Evolutionary conservation across 2,797 vertebrate species (phyloP).

Genomic region (Myotis pilosus): DNA sequence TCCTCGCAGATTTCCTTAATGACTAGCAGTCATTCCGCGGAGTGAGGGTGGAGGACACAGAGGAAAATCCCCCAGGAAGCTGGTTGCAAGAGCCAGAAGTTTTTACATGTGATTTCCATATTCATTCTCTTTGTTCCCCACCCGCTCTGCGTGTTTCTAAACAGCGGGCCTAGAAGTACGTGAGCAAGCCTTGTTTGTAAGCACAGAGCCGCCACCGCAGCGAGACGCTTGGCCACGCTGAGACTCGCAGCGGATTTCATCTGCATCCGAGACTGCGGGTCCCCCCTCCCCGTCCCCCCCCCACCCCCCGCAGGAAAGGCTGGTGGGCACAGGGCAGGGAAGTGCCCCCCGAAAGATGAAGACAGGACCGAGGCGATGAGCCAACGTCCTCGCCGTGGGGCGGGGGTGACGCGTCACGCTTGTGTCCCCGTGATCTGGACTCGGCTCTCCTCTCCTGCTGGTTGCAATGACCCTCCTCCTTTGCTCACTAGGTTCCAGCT

Average conservation of each 20-base stretch:
- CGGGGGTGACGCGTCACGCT: accelerated
- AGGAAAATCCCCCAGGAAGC: constrained; percentile 87
- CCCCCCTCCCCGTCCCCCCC: background rate
- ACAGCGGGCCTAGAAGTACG: constrained; percentile 80
- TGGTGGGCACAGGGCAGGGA: accelerated
- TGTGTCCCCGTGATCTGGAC: accelerated
- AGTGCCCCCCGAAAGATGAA: accelerated
- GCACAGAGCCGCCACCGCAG: constrained; percentile 68
- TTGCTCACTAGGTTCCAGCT: background rate
- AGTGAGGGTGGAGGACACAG: constrained; percentile 85
- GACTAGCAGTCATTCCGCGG: constrained; percentile 91
- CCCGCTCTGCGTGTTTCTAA: constrained; percentile 78
- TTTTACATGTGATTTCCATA: constrained; percentile 89
- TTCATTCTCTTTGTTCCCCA: constrained; percentile 77
- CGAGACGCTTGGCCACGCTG: constrained; percentile 63
- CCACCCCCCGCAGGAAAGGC: accelerated
- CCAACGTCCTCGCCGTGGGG: background rate
- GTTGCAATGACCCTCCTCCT: background rate
- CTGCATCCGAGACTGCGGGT: accelerated
- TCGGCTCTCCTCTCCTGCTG: no score
- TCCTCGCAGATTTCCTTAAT: constrained; percentile 87
- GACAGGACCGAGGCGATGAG: accelerated
- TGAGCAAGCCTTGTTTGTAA: constrained; percentile 80
- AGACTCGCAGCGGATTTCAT: background rate
- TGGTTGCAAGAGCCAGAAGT: constrained; percentile 82